These are phyloP conservation scores for Tragopan temminckii DNA, from an alignment of 2,797 vertebrate species.

Conservation along the genomic window DNA sequence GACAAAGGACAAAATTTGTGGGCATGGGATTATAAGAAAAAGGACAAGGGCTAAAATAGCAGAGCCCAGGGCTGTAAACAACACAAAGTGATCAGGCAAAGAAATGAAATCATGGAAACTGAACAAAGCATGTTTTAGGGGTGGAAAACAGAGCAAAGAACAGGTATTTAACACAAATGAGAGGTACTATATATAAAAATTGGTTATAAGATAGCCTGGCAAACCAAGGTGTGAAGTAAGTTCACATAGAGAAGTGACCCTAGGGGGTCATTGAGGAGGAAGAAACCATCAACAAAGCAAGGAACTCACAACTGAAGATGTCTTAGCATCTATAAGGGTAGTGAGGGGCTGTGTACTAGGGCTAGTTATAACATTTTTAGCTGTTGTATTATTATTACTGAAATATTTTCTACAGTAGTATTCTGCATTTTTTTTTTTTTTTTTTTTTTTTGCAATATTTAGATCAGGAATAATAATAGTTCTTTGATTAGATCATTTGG, in stretches of 20 bases:
- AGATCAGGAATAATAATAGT: neutral
- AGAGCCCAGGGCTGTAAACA: neutral
- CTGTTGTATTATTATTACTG: neutral
- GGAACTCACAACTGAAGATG: neutral
- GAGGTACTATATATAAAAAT: neutral
- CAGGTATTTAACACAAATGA: neutral
- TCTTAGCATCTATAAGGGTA: neutral
- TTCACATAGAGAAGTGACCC: neutral
- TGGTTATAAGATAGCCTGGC: neutral
- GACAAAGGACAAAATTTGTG: rapidly evolving
- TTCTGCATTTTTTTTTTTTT: neutral
- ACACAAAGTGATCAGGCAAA: neutral
- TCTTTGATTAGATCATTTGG: neutral
- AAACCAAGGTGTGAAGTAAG: neutral
- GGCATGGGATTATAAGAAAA: neutral
- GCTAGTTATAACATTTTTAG: neutral
- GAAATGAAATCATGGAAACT: neutral
- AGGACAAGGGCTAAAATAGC: neutral
- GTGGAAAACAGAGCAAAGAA: neutral
- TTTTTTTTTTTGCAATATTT: neutral
- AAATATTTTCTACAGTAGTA: neutral
- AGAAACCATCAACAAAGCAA: neutral
- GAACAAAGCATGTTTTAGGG: neutral
- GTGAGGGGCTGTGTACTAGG: neutral
- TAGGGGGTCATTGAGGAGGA: neutral